Percentiles rank a stretch among this genome's conserved stretches.
Evolutionary conservation across 1,140 invertebrate genomes (phyloP).

Genomic region (Ceratina calcarata): DNA sequence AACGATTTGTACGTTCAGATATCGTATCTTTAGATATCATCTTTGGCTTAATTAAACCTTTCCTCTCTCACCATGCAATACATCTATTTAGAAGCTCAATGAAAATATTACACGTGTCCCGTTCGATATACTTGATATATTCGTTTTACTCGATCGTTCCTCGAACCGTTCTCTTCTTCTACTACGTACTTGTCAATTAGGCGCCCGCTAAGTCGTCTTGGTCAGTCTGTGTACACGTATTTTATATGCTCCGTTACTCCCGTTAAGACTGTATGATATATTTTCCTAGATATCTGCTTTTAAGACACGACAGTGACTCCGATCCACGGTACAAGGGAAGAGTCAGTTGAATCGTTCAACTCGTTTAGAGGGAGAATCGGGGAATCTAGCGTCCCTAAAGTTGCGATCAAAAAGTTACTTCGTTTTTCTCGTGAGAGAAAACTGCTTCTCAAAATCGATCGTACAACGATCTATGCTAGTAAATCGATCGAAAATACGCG

Average conservation of each 20-base stretch:
- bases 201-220: conserved; percentile 24
- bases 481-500: conserved; percentile 32
- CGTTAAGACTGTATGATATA: conserved; percentile 40
- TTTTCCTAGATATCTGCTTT: conserved; percentile 29
- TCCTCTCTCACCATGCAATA: conserved; percentile 18
- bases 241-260: background rate
- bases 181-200: background rate
- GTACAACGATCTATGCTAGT: conserved; percentile 1
- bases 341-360: conserved; percentile 17
- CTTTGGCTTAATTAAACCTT: conserved; percentile 44
- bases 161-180: background rate
- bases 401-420: conserved; percentile 25
- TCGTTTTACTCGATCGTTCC: background rate
- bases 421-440: background rate
- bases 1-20: conserved; percentile 53
- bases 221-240: conserved; percentile 32
- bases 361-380: conserved; percentile 26
- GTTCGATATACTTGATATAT: conserved; percentile 1
- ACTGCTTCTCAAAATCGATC: conserved; percentile 7
- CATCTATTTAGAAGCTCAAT: conserved; percentile 47
- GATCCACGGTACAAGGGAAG: background rate
- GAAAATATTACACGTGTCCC: conserved; percentile 28
- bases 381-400: conserved; percentile 36
- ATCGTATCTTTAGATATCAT: conserved; percentile 41
- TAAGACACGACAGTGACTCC: conserved; percentile 40